Base-by-base conservation (phyloP, 1,140 invertebrate species). In the Lepidurus packardi region DNA sequence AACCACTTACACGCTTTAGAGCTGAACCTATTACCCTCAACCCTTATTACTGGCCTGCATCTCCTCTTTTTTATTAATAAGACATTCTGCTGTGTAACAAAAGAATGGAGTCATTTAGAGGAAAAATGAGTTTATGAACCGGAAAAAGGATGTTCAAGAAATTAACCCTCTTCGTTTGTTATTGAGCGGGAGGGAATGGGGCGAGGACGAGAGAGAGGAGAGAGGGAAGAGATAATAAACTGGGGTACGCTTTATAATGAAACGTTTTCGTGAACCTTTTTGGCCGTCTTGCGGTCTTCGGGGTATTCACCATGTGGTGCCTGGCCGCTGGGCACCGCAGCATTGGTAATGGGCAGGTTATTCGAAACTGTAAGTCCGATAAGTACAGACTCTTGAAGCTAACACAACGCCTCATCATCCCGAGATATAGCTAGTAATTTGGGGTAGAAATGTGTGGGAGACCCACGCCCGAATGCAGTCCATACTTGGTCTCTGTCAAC, bases 301-400 rank as follows among this genome's bases (percentile, higher is more conserved):
- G 16, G 47, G 53, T 65, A 65, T 65, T 21, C 53, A n/a, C 53
- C 53, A 65, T 65, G 53, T 65, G 53, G 53, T 65, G 53, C 53
- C 13, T 65, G 53, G 53, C 53, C 53, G 13, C 53, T 65, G 13
- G 53, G 53, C 53, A 65, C 53, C 53, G 53, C 53, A 21, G 53
- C 53, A 65, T 65, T 65, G 53, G 53, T 65, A 65, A 65, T 65
- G 53, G 53, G 53, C 53, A 65, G 53, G 53, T 65, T 65, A n/a
- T 21, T 65, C 21, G 53, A 65, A 65, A 65, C 53, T 9, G 53
- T n/a, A 65, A 65, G 53, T 65, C 53, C 53, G 53, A 65, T 65
- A 65, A 65, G 53, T 65, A 65, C 53, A 16, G 53, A 65, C 53
- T 65, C 53, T 65, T 65, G 4, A 21, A 65, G 53, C 21, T 65